These are phyloP conservation scores for Eilema griseolum DNA, from an alignment of 2,888 invertebrate species.

Conservation along the genomic window DNA sequence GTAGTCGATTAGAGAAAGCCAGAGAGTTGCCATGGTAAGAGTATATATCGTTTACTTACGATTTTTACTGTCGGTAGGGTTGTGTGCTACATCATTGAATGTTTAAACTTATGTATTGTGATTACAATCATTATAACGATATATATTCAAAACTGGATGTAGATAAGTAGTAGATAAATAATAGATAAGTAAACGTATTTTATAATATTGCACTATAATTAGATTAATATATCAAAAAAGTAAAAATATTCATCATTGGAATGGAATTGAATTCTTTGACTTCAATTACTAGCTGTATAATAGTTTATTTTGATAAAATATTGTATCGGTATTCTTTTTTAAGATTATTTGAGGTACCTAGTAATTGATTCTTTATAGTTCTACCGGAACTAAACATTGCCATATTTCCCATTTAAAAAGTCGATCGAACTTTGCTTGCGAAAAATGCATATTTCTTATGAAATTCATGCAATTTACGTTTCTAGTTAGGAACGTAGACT, in stretches of 20 bases:
- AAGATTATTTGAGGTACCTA: not conserved
- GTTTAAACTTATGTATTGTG: not conserved
- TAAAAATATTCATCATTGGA: not conserved
- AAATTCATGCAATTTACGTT: not conserved
- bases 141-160: not conserved
- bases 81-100: not conserved
- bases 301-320: not conserved
- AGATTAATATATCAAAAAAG: not conserved
- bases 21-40: not conserved
- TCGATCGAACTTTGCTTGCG: not conserved
- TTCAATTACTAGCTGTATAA: not conserved
- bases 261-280: too few species aligned
- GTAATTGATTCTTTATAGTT: not conserved
- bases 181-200: conserved; percentile 1
- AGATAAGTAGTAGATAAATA: too few species aligned
- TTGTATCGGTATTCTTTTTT: not conserved
- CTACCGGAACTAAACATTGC: not conserved
- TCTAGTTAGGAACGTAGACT: not conserved
- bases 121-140: not conserved
- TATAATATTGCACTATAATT: not conserved
- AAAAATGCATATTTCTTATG: not conserved
- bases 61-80: not conserved
- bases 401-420: not conserved
- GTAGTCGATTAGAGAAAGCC: not conserved
- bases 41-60: not conserved